Evolutionary conservation across 2,888 invertebrate genomes (phyloP), one percentile per base, ranked within the genome.

Genomic region (Pachliopta kotzebuea): DNA sequence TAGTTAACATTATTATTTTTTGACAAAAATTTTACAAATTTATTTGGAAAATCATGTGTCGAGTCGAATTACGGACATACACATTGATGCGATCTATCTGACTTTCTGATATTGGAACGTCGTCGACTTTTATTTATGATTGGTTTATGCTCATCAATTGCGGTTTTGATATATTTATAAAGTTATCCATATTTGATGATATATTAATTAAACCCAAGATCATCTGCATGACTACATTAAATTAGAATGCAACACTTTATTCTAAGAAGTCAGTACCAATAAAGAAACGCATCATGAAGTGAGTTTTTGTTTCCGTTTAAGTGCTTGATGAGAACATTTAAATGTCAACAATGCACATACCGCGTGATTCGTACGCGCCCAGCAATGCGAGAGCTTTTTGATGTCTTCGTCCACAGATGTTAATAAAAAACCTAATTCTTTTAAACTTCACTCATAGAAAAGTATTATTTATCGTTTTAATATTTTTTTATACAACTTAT

Each of bases 301-400:
- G 18, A 54, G 23, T 24, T 54, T 54, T 54, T 24, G 24, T 24
- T 26, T 0, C 11, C 6, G 24, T 24, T 24, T 24, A 26, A 54
- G 26, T 4, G 54, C 54, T 23, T 24, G 18, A 59, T 59, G 59
- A 21, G 59, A 59, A 59, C 52, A 59, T 59, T 59, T 52, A 52
- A 59, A 59, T 52, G 59, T 59, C 50, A 59, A 59, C 29, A 18
- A 31, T 21, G 31, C 52, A 29, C 59, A 59, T 59, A 52, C 31
- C 29, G 11, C 21, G 18, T 18, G 21, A 52, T 49, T 23, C 59
- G 20, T 50, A 59, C 29, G 26, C 23, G 24, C 24, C 23, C 17
- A 59, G 50, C 37, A 14, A 21, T 18, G 7, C 29, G 20, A 23
- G 9, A 23, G n/a, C 3, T 18, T 52, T 52, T 52, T 59, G 31